Evolutionary conservation across 2,888 invertebrate species (phyloP).

Genomic region (Eugnorisma glareosa): DNA sequence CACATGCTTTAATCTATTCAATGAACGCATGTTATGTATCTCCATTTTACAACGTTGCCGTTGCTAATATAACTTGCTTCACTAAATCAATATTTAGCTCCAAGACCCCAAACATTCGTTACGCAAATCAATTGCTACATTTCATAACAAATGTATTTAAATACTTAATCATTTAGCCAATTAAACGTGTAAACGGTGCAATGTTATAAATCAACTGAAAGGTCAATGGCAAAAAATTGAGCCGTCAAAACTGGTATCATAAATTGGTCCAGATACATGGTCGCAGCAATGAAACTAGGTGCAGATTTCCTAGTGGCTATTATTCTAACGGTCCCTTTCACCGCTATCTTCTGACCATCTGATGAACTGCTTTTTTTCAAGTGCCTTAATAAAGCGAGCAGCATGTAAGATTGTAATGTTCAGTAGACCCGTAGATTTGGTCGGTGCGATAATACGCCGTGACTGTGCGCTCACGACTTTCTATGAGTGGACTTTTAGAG

Average conservation of each 20-base stretch:
- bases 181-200: slow-evolving; percentile 65
- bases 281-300: slow-evolving; percentile 75
- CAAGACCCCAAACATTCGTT: slow-evolving; percentile 39
- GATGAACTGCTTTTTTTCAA: slow-evolving; percentile 87
- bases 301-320: slow-evolving; percentile 85
- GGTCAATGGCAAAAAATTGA: slow-evolving; percentile 75
- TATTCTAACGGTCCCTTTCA: slow-evolving; percentile 90
- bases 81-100: slow-evolving; percentile 55
- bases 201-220: slow-evolving; percentile 73
- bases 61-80: slow-evolving; percentile 25
- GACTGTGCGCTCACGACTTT: slow-evolving; percentile 88
- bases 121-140: slow-evolving; percentile 64
- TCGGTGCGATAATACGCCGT: slow-evolving; percentile 87
- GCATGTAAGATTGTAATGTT: slow-evolving; percentile 89
- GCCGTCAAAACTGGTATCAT: slow-evolving; percentile 75
- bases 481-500: slow-evolving; percentile 81
- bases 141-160: slow-evolving; percentile 57
- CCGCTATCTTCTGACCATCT: slow-evolving; percentile 90
- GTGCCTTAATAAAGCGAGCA: slow-evolving; percentile 88
- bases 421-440: slow-evolving; percentile 85
- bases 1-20: slow-evolving; percentile 71
- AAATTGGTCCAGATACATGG: slow-evolving; percentile 78
- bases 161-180: slow-evolving; percentile 65
- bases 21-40: slow-evolving; percentile 39
- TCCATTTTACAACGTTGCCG: slow-evolving; percentile 13